Evolutionary conservation across 2,113 vertebrate species (phyloP).

Genomic region (Athene noctua): DNA sequence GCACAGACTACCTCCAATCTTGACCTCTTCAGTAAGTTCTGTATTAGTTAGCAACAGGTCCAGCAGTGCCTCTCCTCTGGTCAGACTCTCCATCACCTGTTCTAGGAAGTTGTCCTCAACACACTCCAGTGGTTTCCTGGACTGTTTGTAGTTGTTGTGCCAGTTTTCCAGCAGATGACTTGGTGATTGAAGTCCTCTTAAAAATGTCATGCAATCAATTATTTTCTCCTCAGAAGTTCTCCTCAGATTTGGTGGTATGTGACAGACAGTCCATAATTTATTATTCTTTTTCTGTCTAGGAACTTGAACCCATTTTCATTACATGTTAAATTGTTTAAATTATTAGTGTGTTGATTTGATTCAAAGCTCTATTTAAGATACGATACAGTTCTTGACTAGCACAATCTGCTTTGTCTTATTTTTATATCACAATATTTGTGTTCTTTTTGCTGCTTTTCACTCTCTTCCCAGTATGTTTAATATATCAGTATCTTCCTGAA

Average conservation of each 20-base stretch:
- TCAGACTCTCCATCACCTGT: background rate
- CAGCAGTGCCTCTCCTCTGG: background rate
- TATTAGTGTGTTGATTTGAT: background rate
- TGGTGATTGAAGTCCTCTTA: background rate
- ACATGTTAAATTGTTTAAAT: background rate
- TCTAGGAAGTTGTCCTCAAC: background rate
- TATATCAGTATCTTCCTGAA: background rate
- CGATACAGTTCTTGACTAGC: background rate
- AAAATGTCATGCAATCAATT: background rate
- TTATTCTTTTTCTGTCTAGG: background rate
- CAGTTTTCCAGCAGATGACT: background rate
- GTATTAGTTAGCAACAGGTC: background rate
- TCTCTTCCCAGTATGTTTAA: background rate
- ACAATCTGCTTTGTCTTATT: background rate
- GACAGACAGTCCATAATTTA: background rate
- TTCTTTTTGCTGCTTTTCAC: background rate
- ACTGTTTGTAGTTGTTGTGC: background rate
- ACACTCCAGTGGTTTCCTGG: background rate
- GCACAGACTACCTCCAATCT: background rate
- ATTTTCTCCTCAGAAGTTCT: background rate
- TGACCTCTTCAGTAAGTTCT: background rate
- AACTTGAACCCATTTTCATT: background rate
- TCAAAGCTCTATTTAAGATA: background rate
- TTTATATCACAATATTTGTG: background rate
- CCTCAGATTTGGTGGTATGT: background rate